Percentiles rank a stretch among this genome's conserved stretches.
These are phyloP conservation scores for Ectropis grisescens DNA, from an alignment of 1,140 invertebrate genomes.

Conservation along the genomic window DNA sequence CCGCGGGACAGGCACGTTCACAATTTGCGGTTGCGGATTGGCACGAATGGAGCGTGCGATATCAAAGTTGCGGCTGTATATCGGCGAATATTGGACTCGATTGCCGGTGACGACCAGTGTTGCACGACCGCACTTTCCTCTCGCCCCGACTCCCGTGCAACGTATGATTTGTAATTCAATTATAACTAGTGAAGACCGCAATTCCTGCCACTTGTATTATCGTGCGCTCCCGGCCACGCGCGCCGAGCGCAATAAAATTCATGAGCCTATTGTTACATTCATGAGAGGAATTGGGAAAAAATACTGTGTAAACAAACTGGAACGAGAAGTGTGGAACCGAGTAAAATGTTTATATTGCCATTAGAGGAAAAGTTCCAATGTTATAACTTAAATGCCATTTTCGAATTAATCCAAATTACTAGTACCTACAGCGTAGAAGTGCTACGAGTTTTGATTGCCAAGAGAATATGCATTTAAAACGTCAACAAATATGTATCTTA, in stretches of 20 bases:
- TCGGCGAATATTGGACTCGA: conserved; percentile 14
- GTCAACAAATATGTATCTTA: too few relatives aligned
- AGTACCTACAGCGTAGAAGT: too few relatives aligned
- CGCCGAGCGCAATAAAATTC: conserved; percentile 30
- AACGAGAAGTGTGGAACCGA: too few relatives aligned
- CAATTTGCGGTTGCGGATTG: conserved; percentile 26
- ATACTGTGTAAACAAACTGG: conserved; percentile 17
- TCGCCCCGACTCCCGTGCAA: conserved; percentile 1
- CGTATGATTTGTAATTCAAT: conserved; percentile 30
- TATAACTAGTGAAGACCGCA: conserved; percentile 17
- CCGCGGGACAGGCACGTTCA: conserved; percentile 19
- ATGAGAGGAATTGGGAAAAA: conserved; percentile 25
- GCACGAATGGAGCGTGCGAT: conserved; percentile 24
- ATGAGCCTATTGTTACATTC: conserved; percentile 31
- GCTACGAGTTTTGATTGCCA: too few relatives aligned
- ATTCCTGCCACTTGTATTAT: conserved; percentile 16
- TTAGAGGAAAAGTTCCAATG: too few relatives aligned
- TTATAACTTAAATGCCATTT: too few relatives aligned
- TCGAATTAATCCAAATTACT: too few relatives aligned
- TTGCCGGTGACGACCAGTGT: conserved; percentile 9
- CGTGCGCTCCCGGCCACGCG: conserved; percentile 9
- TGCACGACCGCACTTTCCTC: conserved; percentile 5
- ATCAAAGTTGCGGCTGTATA: conserved; percentile 19
- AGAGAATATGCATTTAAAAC: too few relatives aligned
- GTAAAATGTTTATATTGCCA: too few relatives aligned